Base-by-base conservation (phyloP, 2,113 vertebrate species). In the Cyphomyrus discorhynchus region DNA sequence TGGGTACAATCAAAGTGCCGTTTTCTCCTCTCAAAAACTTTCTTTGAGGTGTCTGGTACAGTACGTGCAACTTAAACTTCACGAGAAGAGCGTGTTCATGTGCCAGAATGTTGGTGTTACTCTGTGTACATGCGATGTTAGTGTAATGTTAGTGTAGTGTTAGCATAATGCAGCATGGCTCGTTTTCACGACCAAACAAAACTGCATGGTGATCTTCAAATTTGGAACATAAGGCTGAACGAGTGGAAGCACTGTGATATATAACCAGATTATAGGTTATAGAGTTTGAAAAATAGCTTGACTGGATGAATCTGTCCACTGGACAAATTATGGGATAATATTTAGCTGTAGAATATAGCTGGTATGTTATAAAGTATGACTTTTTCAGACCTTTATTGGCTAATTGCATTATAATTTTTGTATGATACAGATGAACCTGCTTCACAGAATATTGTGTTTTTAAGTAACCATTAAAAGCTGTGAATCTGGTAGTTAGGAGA, bases 401-500 rank as follows among this genome's bases (percentile, higher is more conserved):
- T 45, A 85, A 50, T 24, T 49, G 83, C 10, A 5, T 86, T 80
- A 39, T 19, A 80, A 19, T 39, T 80, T 31, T 80, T 80, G 5
- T 50, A 86, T 86, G 47, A 27, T 47, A 88, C 92, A 74, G 86
- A 91, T 90, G 91, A 92, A 92, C 90, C 93, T 93, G 91, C 91
- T 56, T 56, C 93, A 91, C 91, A 91, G 84, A 92, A 94, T 94
- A 92, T 94, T 91, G 92, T 91, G 15, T 85, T 74, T 80, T 42
- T 91, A 90, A 24, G 87, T 62, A 24, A 88, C 52, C 35, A 62
- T 21, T 39, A 66, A 88, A 50, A 35, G 39, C 52, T 88, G 3
- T 8, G 9, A 62, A 45, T 15, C 93, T 94, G 93, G 94, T 94
- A 95, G 95, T 96, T 94, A 95, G 93, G 91, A 92, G 89, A 91